Percentiles rank a stretch among this genome's conserved stretches.
Evolutionary conservation across 2,888 invertebrate genomes (phyloP).

Genomic region (Eupeodes latifasciatus): DNA sequence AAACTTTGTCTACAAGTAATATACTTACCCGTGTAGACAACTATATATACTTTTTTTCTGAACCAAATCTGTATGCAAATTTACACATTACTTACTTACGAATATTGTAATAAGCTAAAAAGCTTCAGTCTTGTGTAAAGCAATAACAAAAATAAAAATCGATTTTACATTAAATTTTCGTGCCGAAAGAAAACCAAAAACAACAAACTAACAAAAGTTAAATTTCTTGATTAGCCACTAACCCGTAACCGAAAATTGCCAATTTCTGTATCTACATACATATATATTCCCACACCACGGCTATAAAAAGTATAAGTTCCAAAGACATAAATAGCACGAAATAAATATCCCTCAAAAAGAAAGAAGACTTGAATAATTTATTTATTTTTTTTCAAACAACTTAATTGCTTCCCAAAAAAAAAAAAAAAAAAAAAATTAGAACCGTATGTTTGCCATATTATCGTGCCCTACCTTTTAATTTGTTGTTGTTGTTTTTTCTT

Average conservation of each 20-base stretch:
- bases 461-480: constrained; percentile 28
- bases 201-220: neutral
- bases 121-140: constrained; percentile 9
- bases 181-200: neutral
- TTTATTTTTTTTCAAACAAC: constrained; percentile 35
- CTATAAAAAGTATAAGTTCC: neutral
- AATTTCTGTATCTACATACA: neutral
- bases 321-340: constrained; percentile 33
- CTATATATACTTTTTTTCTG: neutral
- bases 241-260: constrained; percentile 27
- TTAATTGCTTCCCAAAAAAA: constrained; percentile 45
- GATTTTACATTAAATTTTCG: neutral
- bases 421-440: neutral
- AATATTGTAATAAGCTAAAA: neutral
- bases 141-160: neutral
- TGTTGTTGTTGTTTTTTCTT: neutral
- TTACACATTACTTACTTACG: neutral
- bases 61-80: neutral
- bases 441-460: constrained; percentile 15
- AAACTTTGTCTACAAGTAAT: no score
- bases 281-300: constrained; percentile 31
- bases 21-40: no score
- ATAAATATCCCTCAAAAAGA: constrained; percentile 24
- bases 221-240: constrained; percentile 22
- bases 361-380: constrained; percentile 27